These are phyloP conservation scores for Paralichthys olivaceus DNA, from an alignment of 2,113 vertebrate species.

Conservation along the genomic window DNA sequence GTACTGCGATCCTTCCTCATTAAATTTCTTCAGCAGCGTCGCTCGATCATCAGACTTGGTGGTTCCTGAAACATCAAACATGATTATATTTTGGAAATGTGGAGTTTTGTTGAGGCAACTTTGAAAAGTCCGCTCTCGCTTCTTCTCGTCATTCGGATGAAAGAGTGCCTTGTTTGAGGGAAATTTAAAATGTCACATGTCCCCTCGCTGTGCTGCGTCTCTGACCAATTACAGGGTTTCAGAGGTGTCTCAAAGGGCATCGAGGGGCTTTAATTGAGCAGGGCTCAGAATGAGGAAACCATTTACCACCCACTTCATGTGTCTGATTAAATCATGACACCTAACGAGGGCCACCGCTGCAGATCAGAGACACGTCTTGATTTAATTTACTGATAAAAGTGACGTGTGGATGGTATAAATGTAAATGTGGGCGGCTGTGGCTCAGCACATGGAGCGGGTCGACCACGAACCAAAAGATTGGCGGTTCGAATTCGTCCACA, in stretches of 20 bases:
- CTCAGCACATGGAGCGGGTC: too few relatives aligned
- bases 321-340: background rate
- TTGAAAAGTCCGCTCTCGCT: background rate
- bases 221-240: constrained; percentile 1
- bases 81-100: background rate
- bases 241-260: constrained; percentile 6
- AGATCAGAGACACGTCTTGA: background rate
- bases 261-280: background rate
- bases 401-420: background rate
- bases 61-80: constrained; percentile 83
- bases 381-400: too few relatives aligned
- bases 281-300: background rate
- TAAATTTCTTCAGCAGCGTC: constrained; percentile 93
- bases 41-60: constrained; percentile 96
- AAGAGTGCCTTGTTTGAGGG: background rate
- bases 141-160: background rate
- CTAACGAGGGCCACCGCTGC: background rate
- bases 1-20: constrained; percentile 90
- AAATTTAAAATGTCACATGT: background rate
- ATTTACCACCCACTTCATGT: background rate
- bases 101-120: background rate
- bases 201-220: too few relatives aligned
- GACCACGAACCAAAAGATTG: too few relatives aligned
- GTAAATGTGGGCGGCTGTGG: too few relatives aligned
- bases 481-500: too few relatives aligned